Evolutionary conservation across 1,140 invertebrate species (phyloP).

Genomic region (Lutraria rhynchaena): DNA sequence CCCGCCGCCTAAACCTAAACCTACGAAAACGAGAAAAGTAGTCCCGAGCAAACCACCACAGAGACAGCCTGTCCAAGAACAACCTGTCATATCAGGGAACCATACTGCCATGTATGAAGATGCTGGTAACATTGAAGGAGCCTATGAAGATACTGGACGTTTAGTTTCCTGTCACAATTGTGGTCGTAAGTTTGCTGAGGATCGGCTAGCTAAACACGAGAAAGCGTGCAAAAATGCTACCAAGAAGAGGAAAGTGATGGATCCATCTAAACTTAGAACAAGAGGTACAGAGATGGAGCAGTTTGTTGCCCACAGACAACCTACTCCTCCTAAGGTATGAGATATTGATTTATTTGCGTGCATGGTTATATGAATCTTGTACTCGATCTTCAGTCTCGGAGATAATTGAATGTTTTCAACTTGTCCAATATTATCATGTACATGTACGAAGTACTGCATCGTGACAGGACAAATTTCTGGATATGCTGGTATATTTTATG

Average conservation of each 20-base stretch:
- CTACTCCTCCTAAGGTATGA: constrained; percentile 11
- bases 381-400: no score
- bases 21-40: constrained; percentile 24
- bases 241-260: constrained; percentile 90
- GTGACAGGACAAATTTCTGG: no score
- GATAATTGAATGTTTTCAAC: no score
- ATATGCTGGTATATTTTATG: no score
- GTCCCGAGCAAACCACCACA: constrained; percentile 17
- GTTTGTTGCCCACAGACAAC: constrained; percentile 81
- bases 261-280: constrained; percentile 91
- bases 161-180: constrained; percentile 80
- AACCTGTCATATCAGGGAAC: constrained; percentile 43
- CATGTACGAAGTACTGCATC: no score
- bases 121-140: constrained; percentile 59
- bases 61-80: constrained; percentile 15
- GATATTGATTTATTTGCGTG: no score
- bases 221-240: constrained; percentile 83
- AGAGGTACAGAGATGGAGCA: constrained; percentile 93
- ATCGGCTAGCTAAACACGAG: constrained; percentile 91
- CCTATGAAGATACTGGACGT: constrained; percentile 52
- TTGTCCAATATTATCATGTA: no score
- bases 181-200: constrained; percentile 87
- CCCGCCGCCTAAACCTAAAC: constrained; percentile 61
- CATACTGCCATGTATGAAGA: constrained; percentile 64
- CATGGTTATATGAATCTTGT: no score